Conservation (phyloP, 2,113 vertebrate genomes). For the Dipodomys ordii region DNA sequence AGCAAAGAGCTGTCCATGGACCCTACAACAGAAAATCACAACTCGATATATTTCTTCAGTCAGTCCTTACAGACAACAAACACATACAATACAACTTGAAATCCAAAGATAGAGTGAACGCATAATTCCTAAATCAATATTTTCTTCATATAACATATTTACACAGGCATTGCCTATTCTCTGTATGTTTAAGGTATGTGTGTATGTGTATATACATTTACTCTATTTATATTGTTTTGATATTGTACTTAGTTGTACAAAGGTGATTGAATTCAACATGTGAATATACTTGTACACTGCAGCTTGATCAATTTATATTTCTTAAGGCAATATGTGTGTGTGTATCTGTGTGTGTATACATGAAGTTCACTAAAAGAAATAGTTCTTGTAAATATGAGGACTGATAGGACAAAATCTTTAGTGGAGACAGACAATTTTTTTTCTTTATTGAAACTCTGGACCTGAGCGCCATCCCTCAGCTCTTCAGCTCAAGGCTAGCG, state of each 20-base stretch:
- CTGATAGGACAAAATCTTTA: background rate
- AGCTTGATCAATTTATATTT: too few relatives aligned
- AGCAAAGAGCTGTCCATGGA: background rate
- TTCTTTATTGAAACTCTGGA: too few relatives aligned
- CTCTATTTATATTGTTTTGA: background rate
- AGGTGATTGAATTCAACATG: too few relatives aligned
- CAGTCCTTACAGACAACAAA: background rate
- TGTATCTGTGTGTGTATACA: background rate
- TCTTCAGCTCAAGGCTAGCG: too few relatives aligned
- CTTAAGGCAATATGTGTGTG: background rate
- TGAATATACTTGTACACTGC: too few relatives aligned
- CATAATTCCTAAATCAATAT: too few relatives aligned
- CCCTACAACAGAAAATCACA: background rate
- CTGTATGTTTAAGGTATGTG: background rate
- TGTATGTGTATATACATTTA: background rate
- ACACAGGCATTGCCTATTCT: background rate
- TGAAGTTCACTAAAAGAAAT: background rate
- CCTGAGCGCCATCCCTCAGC: too few relatives aligned
- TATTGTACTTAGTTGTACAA: too few relatives aligned
- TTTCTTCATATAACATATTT: background rate
- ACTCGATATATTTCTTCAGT: background rate
- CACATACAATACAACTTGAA: background rate
- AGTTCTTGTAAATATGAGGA: background rate
- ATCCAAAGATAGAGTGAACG: background rate
- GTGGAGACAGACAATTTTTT: too few relatives aligned